Base-by-base conservation (phyloP, 2,113 vertebrate genomes). In the Pyrgilauda ruficollis region DNA sequence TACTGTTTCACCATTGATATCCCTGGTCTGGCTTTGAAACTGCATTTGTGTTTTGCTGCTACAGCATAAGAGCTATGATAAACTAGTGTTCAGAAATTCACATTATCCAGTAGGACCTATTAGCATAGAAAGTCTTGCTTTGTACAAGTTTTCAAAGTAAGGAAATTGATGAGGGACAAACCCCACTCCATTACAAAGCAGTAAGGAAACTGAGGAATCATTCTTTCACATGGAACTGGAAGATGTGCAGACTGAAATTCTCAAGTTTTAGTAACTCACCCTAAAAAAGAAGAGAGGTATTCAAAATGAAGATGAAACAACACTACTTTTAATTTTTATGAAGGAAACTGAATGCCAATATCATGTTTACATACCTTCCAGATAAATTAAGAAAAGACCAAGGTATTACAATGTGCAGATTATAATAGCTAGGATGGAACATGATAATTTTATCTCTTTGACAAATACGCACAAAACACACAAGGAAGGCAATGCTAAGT, bases 161-260 rank as follows among this genome's bases (percentile, higher is more conserved):
- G 35, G 30, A 83, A 82, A 64, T 23, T 23, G 43, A 33, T 66
- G 76, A 37, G 91, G 56, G 24, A 4, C 6, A 58, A 58, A 33
- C 3, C 6, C 3, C 12, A 46, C 9, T 74, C 27, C 59, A 17
- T 33, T 30, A 24, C 20, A 43, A 73, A 93, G 31, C 6, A 53
- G 17, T 55, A 67, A 53, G n/a, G 62, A 91, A 88, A 12, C 4
- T 11, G 18, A 74, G 9, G 19, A 52, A 70, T 70, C 12, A 16
- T 69, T 83, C 35, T 47, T 88, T 47, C 13, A 46, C 0, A 0
- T 26, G 22, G 26, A 81, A 75, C 1, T 46, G 4, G 27, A 22
- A 52, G 53, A 62, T 5, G 7, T 41, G 10, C 6, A 80, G 22
- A 59, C 0, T 61, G 20, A 93, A 58, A 83, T 52, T 43, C 20